Evolutionary conservation across 2,888 invertebrate species (phyloP).

Genomic region (Bugula neritina): DNA sequence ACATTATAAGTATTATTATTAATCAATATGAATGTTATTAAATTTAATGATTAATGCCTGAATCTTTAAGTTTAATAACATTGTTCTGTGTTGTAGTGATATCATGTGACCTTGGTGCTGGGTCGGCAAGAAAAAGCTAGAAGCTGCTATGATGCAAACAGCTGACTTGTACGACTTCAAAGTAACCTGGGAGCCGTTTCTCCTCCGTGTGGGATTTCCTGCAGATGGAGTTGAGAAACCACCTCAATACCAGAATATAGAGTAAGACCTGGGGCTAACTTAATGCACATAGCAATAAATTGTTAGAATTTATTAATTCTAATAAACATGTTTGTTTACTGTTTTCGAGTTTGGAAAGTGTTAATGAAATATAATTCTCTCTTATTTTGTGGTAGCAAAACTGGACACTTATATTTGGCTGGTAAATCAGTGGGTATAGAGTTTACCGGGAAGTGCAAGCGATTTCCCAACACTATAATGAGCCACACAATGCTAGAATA

Average conservation of each 20-base stretch:
- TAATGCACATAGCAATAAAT: too few relatives aligned
- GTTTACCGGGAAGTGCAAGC: slow-evolving; percentile 37
- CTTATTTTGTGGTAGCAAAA: slow-evolving; percentile 34
- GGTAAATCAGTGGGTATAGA: slow-evolving; percentile 40
- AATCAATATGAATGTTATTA: too few relatives aligned
- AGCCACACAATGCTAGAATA: slow-evolving; percentile 42
- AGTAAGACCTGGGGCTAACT: too few relatives aligned
- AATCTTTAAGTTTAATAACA: too few relatives aligned
- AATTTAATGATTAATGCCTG: too few relatives aligned
- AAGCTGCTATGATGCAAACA: slow-evolving; percentile 39
- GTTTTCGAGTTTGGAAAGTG: too few relatives aligned
- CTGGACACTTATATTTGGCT: slow-evolving; percentile 34
- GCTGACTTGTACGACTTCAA: slow-evolving; percentile 39
- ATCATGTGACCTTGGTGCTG: slow-evolving; percentile 51
- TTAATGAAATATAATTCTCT: too few relatives aligned
- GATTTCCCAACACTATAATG: slow-evolving; percentile 39
- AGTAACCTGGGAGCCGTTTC: slow-evolving; percentile 46
- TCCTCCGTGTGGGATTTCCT: slow-evolving; percentile 42
- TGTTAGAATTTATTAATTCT: too few relatives aligned
- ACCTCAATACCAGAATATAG: slow-evolving; percentile 28
- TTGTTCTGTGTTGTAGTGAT: slow-evolving; percentile 39
- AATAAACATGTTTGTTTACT: too few relatives aligned
- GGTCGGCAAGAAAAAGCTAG: slow-evolving; percentile 48
- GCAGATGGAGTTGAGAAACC: slow-evolving; percentile 42
- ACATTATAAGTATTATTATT: too few relatives aligned